Evolutionary conservation across 2,797 vertebrate species (phyloP), one percentile per base, ranked within the genome.

Genomic region (Arremon aurantiirostris): DNA sequence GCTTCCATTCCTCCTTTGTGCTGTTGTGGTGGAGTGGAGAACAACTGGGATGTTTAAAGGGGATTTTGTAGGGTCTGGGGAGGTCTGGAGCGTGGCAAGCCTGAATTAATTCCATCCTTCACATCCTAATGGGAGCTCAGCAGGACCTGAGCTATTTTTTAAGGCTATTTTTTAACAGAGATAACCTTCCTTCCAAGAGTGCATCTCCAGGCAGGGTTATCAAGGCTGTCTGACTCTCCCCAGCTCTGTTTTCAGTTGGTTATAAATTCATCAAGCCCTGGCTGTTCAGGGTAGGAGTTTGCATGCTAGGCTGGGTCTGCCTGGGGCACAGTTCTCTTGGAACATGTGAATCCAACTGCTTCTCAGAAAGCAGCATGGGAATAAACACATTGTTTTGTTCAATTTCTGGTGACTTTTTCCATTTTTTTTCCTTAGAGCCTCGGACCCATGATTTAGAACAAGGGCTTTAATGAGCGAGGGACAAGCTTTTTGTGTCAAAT

Each of bases 311-410:
- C 82, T 1, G 41, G 55, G 24, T 35, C 86, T 94, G 94, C 95
- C 96, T 91, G 60, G 0, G 95, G 95, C 94, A 89, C 84, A 71
- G 76, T 75, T 96, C 84, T 69, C 94, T 89, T 96, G 95, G 96
- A 96, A 95, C 89, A 95, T 96, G 93, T 61, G 86, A 95, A 86
- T 86, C 79, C 92, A 95, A 86, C 79, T 85, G 91, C 94, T 95
- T 96, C 93, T 96, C 94, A 96, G 95, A 97, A 96, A 92, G 92
- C 89, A 94, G 91, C 94, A 95, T 95, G 89, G 91, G 94, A 96
- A 93, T 96, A 96, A 96, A 92, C 94, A 92, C 86, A 95, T 95
- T 96, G 96, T 92, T 97, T 95, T 94, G 79, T 92, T 95, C 94
- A 94, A 81, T 95, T 95, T 91, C 82, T 95, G 93, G 90, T 87